Conservation (phyloP, 2,888 invertebrate genomes). For the Platynereis dumerilii region DNA sequence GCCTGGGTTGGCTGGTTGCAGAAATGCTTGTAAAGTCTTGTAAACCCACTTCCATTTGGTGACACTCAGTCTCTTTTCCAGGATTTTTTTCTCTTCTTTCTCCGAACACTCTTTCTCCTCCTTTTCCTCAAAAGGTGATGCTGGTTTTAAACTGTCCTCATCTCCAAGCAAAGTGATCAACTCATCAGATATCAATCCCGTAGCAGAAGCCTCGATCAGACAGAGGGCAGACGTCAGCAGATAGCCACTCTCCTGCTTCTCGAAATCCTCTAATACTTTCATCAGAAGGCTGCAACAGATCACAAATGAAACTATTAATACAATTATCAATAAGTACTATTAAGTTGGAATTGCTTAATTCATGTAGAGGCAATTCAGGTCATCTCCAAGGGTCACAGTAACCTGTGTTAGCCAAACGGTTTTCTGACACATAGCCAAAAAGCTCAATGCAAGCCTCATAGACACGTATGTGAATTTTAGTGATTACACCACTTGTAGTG, state of each 20-base stretch:
- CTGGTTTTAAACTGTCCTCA: constrained; percentile 51
- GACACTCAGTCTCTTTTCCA: constrained; percentile 8
- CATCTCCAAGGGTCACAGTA: too few relatives aligned
- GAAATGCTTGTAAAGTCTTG: constrained; percentile 29
- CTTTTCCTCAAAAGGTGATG: constrained; percentile 60
- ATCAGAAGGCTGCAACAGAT: constrained; percentile 55
- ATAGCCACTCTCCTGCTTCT: constrained; percentile 46
- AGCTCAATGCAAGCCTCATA: too few relatives aligned
- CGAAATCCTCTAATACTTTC: constrained; percentile 50
- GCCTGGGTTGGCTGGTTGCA: constrained; percentile 31
- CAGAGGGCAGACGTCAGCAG: constrained; percentile 57
- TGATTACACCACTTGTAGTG: too few relatives aligned
- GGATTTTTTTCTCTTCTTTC: constrained; percentile 17
- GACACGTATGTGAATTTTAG: too few relatives aligned
- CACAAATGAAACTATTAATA: too few relatives aligned
- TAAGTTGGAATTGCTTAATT: too few relatives aligned
- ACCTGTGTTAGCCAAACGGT: too few relatives aligned
- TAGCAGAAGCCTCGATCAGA: constrained; percentile 55
- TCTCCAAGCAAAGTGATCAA: constrained; percentile 50
- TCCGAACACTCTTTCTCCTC: constrained; percentile 33
- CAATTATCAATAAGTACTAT: too few relatives aligned
- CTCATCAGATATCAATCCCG: constrained; percentile 55
- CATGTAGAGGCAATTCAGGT: too few relatives aligned
- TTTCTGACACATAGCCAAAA: too few relatives aligned
- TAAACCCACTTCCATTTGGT: constrained; percentile 30